A percentile compares a stretch with the other conserved stretches of the same genome.
Evolutionary conservation across 2,888 invertebrate genomes (phyloP).

Genomic region (Luperina testacea): DNA sequence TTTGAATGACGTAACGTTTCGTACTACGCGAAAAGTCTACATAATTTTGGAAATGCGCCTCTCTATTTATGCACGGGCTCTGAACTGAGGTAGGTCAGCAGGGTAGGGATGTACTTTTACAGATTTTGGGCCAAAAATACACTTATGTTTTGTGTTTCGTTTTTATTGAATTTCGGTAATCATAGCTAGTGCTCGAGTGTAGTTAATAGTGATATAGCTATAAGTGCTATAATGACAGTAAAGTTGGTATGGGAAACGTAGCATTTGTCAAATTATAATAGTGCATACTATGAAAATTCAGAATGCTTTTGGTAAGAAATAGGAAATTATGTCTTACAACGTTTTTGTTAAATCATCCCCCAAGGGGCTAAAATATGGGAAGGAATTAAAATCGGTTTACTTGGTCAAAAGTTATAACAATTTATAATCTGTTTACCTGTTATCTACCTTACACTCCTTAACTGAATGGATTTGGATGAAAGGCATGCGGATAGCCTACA

Average conservation of each 20-base stretch:
- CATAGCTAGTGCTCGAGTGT: neutral
- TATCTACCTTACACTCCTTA: neutral
- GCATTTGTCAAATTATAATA: too few relatives aligned
- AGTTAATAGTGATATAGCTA: neutral
- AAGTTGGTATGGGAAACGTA: too few relatives aligned
- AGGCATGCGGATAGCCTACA: too few relatives aligned
- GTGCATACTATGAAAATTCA: too few relatives aligned
- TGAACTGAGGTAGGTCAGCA: slow-evolving; percentile 25
- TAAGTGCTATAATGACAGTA: neutral
- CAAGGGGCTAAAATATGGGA: neutral
- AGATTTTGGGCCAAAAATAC: neutral
- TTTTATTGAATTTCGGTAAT: neutral
- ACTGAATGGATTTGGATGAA: too few relatives aligned
- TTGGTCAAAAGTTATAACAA: neutral
- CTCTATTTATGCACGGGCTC: slow-evolving; percentile 31
- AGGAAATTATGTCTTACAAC: neutral
- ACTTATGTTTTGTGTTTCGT: neutral
- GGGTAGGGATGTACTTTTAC: neutral
- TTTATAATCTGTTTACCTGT: neutral
- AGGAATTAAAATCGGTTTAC: neutral
- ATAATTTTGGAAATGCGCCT: slow-evolving; percentile 56
- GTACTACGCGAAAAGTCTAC: slow-evolving; percentile 44
- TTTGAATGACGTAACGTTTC: slow-evolving; percentile 55
- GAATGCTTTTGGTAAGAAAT: too few relatives aligned
- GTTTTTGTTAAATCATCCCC: neutral